Conservation (phyloP, 2,797 vertebrate genomes). For the Myiotriccus ornatus region DNA sequence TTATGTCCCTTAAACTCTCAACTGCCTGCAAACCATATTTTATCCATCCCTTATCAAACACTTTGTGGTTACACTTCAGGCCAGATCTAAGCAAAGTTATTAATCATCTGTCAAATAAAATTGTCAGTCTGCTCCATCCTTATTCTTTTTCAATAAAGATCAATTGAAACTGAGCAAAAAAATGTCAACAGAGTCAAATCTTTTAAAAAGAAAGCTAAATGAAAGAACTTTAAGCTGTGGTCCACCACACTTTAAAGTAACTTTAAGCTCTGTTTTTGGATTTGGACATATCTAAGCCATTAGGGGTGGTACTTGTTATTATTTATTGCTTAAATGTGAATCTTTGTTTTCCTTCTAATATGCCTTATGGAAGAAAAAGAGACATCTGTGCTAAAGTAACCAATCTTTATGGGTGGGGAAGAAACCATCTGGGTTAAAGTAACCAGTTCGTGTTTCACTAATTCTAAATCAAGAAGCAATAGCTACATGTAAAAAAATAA, state of each 20-base stretch:
- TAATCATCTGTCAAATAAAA: conserved; percentile 66
- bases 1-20: conserved; percentile 23
- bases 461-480: conserved; percentile 33
- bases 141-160: conserved; percentile 64
- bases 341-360: conserved; percentile 48
- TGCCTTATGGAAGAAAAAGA: conserved; percentile 35
- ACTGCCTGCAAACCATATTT: conserved; percentile 64
- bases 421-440: conserved; percentile 60
- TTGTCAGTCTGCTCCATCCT: conserved; percentile 29
- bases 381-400: conserved; percentile 36
- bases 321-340: conserved; percentile 64
- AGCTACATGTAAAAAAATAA: conserved; percentile 26
- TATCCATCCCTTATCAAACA: conserved; percentile 49
- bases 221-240: conserved; percentile 37
- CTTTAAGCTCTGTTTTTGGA: conserved; percentile 48
- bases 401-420: neutral
- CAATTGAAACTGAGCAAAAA: conserved; percentile 56
- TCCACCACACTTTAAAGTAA: conserved; percentile 36
- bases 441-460: conserved; percentile 30
- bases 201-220: conserved; percentile 47
- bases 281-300: conserved; percentile 49
- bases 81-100: conserved; percentile 63
- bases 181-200: conserved; percentile 37
- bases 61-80: conserved; percentile 59
- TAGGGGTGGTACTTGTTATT: conserved; percentile 39